Base-by-base conservation (phyloP, 2,113 vertebrate genomes). In the Brachyistius frenatus region DNA sequence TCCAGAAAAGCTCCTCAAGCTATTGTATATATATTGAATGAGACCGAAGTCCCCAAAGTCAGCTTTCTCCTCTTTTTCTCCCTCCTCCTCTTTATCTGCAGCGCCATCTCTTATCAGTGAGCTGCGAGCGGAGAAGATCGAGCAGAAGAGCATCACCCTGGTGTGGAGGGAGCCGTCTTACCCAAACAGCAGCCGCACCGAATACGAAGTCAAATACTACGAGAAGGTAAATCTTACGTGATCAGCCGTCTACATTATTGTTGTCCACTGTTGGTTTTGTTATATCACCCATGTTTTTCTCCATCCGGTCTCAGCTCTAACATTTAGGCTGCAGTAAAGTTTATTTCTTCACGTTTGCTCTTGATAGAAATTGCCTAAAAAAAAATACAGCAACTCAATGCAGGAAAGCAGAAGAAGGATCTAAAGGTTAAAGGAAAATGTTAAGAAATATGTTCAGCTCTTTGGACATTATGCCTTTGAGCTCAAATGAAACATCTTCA, bases 161-260 rank as follows among this genome's bases (percentile, higher is more conserved):
- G 96, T 95, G 0, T 99, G 97, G 97, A 94, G 96, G 80, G 93
- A 97, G 77, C 95, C 96, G 0, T 83, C 88, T 5, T 79, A 94
- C 33, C 89, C 91, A 0, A 95, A 95, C 58, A 64, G 91, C 92
- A 98, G 97, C 2, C 83, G 94, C 91, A 97, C 96, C 0, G 97
- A 97, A 77, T 99, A 99, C 0, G 97, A 99, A 90, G 95, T 99
- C 92, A 96, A 96, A 63, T 99, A 97, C 93, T 99, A 96, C 0
- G 97, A 98, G 93, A 98, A 99, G 97, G 97, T 98, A 94, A 68
- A 39, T 5, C 2, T 32, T 15, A 7, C 37, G 56, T 58, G 30
- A 14, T 37, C 9, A 58, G 13, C 56, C 41, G 37, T 3, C 3
- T 23, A 23, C 9, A 5, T n/a, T 0, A 2, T 5, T 0, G 9